Evolutionary conservation across 2,797 vertebrate genomes (phyloP).

Genomic region (Smutsia gigantea): DNA sequence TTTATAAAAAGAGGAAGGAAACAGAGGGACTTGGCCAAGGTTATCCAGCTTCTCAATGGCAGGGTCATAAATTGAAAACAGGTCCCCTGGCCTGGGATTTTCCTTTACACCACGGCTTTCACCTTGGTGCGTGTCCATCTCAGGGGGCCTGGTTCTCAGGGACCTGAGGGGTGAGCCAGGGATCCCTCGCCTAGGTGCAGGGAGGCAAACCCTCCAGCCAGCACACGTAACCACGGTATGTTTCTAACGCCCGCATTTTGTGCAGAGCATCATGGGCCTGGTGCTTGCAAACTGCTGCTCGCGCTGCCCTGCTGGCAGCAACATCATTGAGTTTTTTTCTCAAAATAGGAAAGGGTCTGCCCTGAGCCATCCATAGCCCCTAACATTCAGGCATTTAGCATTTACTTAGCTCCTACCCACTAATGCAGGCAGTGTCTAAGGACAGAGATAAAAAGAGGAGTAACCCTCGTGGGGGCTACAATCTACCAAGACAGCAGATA

Average conservation of each 20-base stretch:
- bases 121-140: not conserved
- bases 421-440: not conserved
- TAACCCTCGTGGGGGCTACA: not conserved
- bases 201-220: not conserved
- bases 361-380: not conserved
- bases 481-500: not conserved
- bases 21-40: conserved; percentile 52
- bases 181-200: not conserved
- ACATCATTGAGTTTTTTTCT: not conserved
- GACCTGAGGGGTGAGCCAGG: not conserved
- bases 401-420: not conserved
- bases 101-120: not conserved
- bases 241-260: not conserved
- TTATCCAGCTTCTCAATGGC: conserved; percentile 57
- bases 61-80: conserved; percentile 53
- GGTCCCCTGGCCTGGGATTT: not conserved
- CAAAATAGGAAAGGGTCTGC: not conserved
- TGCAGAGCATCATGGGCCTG: not conserved
- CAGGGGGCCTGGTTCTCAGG: not conserved
- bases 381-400: not conserved
- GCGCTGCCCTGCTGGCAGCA: not conserved
- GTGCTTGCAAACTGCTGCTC: not conserved
- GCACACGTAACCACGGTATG: fast-evolving
- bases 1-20: not conserved
- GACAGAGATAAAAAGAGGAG: not conserved